Evolutionary conservation across 2,797 vertebrate species (phyloP).

Genomic region (Amblyraja radiata): DNA sequence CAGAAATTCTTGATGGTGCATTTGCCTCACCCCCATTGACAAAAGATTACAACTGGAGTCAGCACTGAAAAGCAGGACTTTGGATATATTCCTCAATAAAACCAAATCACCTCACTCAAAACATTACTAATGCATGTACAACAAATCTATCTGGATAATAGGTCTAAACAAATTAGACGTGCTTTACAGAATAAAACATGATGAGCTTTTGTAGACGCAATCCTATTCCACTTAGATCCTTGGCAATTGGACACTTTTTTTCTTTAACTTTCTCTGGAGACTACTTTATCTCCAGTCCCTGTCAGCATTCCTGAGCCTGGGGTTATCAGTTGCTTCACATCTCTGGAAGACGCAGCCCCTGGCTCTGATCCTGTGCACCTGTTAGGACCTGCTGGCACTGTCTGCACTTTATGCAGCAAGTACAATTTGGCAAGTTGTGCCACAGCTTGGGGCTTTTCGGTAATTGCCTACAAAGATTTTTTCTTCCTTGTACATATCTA

Average conservation of each 20-base stretch:
- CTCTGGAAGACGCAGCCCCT: constrained; percentile 33
- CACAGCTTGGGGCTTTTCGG: constrained; percentile 42
- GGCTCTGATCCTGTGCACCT: constrained; percentile 49
- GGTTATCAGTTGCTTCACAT: constrained; percentile 12
- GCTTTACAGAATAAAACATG: not conserved
- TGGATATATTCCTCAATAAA: not conserved
- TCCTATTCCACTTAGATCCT: constrained; percentile 3
- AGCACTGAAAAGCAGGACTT: not conserved
- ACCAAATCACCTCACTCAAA: not conserved
- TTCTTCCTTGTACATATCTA: constrained; percentile 44
- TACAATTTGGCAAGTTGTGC: constrained; percentile 42
- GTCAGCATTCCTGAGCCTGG: constrained; percentile 35
- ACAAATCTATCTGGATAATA: not conserved
- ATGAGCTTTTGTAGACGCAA: not conserved
- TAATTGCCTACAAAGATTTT: constrained; percentile 49
- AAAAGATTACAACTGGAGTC: not conserved
- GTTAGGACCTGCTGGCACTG: constrained; percentile 46
- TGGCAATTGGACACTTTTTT: not conserved
- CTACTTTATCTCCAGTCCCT: constrained; percentile 32
- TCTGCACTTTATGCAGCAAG: constrained; percentile 41
- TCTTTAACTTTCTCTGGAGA: not conserved
- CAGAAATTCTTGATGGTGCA: not conserved
- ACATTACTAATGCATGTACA: too few species aligned
- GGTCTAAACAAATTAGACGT: not conserved
- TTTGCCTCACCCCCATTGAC: not conserved